phyloP scores from a whole-genome alignment of 1,140 invertebrate species.

The Drosophila nasuta region DNA sequence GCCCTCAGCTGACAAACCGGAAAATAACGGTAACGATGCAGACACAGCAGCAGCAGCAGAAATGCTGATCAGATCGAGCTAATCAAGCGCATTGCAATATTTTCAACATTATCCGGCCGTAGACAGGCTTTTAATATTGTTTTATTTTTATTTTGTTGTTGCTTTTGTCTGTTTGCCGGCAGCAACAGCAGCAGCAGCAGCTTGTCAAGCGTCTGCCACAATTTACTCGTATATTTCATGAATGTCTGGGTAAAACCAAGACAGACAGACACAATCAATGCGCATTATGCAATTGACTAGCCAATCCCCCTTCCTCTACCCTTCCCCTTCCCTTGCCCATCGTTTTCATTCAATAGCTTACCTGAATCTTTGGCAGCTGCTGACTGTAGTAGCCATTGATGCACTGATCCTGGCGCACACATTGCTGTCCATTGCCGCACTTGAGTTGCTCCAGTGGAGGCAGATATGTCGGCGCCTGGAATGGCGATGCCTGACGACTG shows the following conservation, averaged over 20 bases:
- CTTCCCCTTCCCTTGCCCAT: background rate
- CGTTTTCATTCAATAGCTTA: constrained; percentile 38
- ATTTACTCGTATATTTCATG: constrained; percentile 41
- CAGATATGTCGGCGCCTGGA: constrained; percentile 77
- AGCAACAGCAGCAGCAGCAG: background rate
- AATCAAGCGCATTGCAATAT: constrained; percentile 67
- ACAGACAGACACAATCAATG: constrained; percentile 15
- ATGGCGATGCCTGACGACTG: constrained; percentile 74
- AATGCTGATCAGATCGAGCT: constrained; percentile 62
- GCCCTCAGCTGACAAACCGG: constrained; percentile 53
- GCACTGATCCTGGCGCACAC: constrained; percentile 70
- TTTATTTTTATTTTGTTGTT: constrained; percentile 21
- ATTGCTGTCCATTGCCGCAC: constrained; percentile 72
- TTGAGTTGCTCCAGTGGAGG: constrained; percentile 74
- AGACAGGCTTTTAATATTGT: constrained; percentile 71
- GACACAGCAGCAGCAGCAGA: constrained; percentile 47
- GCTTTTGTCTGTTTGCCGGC: constrained; percentile 18
- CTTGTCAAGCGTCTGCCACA: constrained; percentile 51
- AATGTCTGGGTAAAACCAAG: constrained; percentile 40
- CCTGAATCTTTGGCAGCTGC: constrained; percentile 75
- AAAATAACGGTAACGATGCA: constrained; percentile 78
- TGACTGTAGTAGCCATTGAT: constrained; percentile 70
- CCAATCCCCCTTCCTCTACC: background rate
- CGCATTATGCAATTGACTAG: constrained; percentile 46
- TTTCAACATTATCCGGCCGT: constrained; percentile 52